These are phyloP conservation scores for Galaxias olidus DNA, from an alignment of 2,797 vertebrate species.

Conservation along the genomic window DNA sequence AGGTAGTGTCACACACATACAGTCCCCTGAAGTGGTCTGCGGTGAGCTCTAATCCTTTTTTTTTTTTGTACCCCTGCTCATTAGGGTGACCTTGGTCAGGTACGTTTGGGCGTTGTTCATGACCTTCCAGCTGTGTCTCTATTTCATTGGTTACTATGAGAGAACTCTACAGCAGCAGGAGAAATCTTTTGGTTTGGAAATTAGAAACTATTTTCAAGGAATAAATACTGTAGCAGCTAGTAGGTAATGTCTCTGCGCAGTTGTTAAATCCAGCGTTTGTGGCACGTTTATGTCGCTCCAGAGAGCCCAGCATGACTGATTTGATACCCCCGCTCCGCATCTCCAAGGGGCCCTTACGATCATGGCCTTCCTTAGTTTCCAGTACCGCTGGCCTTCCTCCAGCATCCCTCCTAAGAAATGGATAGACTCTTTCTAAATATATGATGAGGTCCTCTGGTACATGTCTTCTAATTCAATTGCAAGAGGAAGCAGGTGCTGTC, in stretches of 20 bases:
- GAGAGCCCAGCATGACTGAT: constrained; percentile 48
- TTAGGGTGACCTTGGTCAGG: constrained; percentile 58
- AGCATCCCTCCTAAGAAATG: constrained; percentile 59
- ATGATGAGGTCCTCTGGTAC: constrained; percentile 72
- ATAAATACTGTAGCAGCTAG: constrained; percentile 54
- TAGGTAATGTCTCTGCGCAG: constrained; percentile 57
- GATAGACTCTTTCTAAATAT: constrained; percentile 70
- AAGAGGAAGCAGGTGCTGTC: constrained; percentile 73
- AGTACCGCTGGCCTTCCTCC: constrained; percentile 60
- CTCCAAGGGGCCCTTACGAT: constrained; percentile 51
- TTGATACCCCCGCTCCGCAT: constrained; percentile 54
- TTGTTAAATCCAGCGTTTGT: constrained; percentile 67
- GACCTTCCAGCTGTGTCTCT: constrained; percentile 38
- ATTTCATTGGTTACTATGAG: constrained; percentile 39
- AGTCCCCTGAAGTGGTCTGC: constrained; percentile 48
- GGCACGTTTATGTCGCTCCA: constrained; percentile 66
- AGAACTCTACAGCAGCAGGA: constrained; percentile 31
- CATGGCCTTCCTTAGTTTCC: constrained; percentile 51
- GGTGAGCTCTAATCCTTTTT: constrained; percentile 54
- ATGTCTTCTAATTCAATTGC: constrained; percentile 70
- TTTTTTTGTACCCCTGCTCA: constrained; percentile 52
- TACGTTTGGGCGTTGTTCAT: constrained; percentile 42
- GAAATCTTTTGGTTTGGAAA: constrained; percentile 29
- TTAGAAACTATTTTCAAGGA: constrained; percentile 44
- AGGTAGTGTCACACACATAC: constrained; percentile 53